Evolutionary conservation across 2,888 invertebrate genomes (phyloP).

Genomic region (Torymus tubicola): DNA sequence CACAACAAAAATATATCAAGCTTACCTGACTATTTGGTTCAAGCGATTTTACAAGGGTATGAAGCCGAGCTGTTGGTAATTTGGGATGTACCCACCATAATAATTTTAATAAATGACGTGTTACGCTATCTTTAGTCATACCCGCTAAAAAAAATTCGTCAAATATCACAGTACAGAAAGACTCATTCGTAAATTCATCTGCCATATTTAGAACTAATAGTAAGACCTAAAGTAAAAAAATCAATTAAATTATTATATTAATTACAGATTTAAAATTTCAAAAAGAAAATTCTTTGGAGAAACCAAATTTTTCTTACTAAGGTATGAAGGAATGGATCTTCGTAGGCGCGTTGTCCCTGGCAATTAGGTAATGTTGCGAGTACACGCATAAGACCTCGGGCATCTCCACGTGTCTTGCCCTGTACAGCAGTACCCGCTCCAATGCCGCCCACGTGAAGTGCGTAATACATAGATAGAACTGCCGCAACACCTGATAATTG

Average conservation of each 20-base stretch:
- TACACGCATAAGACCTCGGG: conserved; percentile 86
- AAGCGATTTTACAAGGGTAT: conserved; percentile 88
- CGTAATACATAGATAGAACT: conserved; percentile 96
- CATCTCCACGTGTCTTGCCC: conserved; percentile 71
- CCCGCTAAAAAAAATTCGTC: conserved; percentile 97
- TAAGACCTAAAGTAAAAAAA: conserved; percentile 78
- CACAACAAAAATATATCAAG: conserved; percentile 10
- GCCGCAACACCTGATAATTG: conserved; percentile 94
- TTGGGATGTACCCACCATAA: conserved; percentile 94
- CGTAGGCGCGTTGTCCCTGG: conserved; percentile 94
- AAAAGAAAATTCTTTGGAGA: conserved; percentile 25
- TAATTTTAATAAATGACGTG: conserved; percentile 92
- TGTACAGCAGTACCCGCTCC: conserved; percentile 64
- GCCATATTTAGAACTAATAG: conserved; percentile 88
- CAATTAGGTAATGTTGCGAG: conserved; percentile 94
- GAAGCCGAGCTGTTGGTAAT: conserved; percentile 86
- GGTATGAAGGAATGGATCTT: conserved; percentile 96
- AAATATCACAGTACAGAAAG: conserved; percentile 96
- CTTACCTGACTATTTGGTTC: conserved; percentile 79
- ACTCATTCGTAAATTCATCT: conserved; percentile 95
- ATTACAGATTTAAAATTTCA: background rate
- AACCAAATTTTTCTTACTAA: conserved; percentile 79
- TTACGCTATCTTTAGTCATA: conserved; percentile 92
- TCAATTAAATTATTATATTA: background rate
- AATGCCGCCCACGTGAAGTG: conserved; percentile 89